A percentile compares a stretch with the other conserved stretches of the same genome.
phyloP scores from a whole-genome alignment of 2,113 vertebrate genomes.

The Cyphomyrus discorhynchus region DNA sequence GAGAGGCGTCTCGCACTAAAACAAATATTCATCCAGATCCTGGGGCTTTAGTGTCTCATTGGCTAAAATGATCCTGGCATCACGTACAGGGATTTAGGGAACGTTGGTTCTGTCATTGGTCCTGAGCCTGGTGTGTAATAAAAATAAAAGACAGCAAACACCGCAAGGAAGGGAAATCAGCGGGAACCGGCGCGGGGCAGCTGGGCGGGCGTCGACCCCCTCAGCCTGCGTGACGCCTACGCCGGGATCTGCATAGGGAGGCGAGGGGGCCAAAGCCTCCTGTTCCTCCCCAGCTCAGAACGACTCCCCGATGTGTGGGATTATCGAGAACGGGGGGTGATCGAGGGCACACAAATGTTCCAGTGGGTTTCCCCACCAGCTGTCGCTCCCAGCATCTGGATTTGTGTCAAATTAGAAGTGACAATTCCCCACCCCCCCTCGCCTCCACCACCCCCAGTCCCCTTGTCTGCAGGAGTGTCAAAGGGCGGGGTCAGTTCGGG shows the following conservation, averaged over 20 bases:
- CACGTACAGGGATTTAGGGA: not conserved
- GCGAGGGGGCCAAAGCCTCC: not conserved
- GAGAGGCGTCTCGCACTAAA: not conserved
- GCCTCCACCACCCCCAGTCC: not conserved
- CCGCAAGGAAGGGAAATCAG: not conserved
- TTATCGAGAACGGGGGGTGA: conserved; percentile 55
- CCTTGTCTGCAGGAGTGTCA: conserved; percentile 11
- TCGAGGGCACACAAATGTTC: not conserved
- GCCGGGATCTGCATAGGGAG: not conserved
- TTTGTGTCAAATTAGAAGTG: not conserved
- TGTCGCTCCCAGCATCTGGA: conserved; percentile 10
- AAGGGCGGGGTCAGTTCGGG: conserved; percentile 41
- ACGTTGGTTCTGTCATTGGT: not conserved
- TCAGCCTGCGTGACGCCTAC: not conserved
- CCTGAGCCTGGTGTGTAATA: not conserved
- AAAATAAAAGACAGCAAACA: not conserved
- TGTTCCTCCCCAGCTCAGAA: not conserved
- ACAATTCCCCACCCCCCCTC: not conserved
- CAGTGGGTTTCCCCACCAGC: conserved; percentile 34
- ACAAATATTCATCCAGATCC: not conserved
- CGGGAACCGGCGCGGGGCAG: not conserved
- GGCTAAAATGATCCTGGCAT: not conserved
- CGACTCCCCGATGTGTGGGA: conserved; percentile 39
- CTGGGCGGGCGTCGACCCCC: not conserved
- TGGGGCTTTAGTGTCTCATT: not conserved